phyloP scores from a whole-genome alignment of 2,797 vertebrate genomes.

The Fratercula arctica region DNA sequence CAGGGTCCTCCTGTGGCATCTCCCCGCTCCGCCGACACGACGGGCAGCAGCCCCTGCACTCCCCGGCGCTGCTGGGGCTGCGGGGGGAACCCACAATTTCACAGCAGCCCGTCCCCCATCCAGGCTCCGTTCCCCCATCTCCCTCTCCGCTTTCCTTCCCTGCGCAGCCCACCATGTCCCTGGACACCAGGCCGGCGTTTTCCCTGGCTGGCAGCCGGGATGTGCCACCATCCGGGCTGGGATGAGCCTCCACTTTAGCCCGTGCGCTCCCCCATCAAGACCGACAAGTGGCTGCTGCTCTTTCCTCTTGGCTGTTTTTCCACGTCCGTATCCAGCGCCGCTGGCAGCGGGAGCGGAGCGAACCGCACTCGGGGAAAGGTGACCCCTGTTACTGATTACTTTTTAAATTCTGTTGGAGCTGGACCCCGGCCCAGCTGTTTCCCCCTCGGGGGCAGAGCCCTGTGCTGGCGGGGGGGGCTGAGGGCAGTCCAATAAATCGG shows the following conservation, averaged over 20 bases:
- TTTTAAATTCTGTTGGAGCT: background rate
- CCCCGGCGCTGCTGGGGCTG: background rate
- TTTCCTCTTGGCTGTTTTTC: background rate
- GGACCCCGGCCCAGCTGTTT: background rate
- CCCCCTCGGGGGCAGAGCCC: background rate
- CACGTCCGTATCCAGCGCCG: background rate
- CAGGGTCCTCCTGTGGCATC: accelerated
- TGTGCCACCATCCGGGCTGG: background rate
- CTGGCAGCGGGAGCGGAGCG: background rate
- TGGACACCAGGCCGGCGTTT: background rate
- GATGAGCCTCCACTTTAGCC: background rate
- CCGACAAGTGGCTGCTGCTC: background rate
- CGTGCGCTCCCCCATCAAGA: background rate
- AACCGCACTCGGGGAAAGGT: background rate
- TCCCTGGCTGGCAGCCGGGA: background rate
- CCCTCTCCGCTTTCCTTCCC: background rate
- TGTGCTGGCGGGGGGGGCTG: background rate
- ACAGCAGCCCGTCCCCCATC: background rate
- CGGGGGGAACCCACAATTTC: background rate
- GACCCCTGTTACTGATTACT: background rate
- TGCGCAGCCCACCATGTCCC: accelerated
- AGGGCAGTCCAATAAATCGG: background rate
- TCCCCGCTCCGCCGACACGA: accelerated
- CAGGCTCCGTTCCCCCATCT: background rate
- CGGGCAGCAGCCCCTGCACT: background rate